Conservation (phyloP, 2,888 invertebrate species). For the Hydraecia micacea region DNA sequence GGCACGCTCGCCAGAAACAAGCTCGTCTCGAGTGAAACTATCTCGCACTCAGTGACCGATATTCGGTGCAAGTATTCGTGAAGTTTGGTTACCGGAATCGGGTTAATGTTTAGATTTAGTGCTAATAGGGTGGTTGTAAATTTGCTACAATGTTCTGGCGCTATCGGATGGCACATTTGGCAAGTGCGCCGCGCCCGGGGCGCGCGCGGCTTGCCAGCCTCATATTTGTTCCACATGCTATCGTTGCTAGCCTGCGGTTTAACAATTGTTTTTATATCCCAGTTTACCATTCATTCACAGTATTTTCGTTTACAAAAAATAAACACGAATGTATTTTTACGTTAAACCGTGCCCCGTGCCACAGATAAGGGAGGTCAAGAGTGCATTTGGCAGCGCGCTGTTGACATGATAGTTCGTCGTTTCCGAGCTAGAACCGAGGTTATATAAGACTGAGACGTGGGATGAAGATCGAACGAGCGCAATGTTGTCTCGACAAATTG, state of each 20-base stretch:
- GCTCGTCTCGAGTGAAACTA: conserved; percentile 76
- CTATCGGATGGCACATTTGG: conserved; percentile 90
- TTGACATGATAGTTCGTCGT: conserved; percentile 57
- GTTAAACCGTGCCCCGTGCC: conserved; percentile 42
- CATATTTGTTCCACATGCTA: conserved; percentile 83
- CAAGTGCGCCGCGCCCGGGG: conserved; percentile 82
- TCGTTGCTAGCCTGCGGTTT: conserved; percentile 77
- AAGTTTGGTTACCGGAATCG: conserved; percentile 88
- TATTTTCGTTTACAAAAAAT: conserved; percentile 54
- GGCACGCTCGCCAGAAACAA: conserved; percentile 69
- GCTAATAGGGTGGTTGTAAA: conserved; percentile 90
- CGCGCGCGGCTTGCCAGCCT: conserved; percentile 80
- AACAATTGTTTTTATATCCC: conserved; percentile 83
- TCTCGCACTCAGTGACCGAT: conserved; percentile 81
- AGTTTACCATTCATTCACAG: conserved; percentile 60
- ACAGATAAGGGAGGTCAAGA: conserved; percentile 71
- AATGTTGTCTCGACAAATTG: conserved; percentile 85
- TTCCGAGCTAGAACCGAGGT: conserved; percentile 57
- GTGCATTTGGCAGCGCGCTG: conserved; percentile 63
- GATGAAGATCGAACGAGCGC: conserved; percentile 77
- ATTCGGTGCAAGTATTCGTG: conserved; percentile 82
- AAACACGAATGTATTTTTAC: conserved; percentile 43
- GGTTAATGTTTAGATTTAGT: conserved; percentile 91
- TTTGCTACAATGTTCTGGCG: conserved; percentile 88
- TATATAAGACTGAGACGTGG: conserved; percentile 75